Percentiles rank a stretch among this genome's conserved stretches.
Evolutionary conservation across 2,113 vertebrate genomes (phyloP).

Genomic region (Chinchilla lanigera): DNA sequence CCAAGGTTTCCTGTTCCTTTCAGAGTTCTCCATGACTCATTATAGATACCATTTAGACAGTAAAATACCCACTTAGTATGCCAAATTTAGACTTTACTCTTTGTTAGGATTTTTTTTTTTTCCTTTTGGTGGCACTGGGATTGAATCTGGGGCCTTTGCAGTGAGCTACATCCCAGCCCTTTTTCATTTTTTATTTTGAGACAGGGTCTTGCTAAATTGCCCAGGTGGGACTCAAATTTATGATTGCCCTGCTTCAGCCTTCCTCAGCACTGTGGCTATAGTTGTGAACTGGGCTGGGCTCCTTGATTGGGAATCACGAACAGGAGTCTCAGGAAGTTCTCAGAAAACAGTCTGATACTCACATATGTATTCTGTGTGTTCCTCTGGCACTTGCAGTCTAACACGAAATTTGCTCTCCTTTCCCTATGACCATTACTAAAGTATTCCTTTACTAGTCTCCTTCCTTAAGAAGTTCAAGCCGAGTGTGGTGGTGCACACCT

Average conservation of each 20-base stretch:
- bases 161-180: background rate
- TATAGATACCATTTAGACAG: background rate
- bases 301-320: slow-evolving; percentile 32
- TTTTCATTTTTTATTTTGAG: background rate
- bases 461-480: background rate
- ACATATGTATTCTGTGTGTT: background rate
- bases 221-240: background rate
- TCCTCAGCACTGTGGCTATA: background rate
- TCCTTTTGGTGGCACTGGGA: background rate
- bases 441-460: background rate
- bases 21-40: background rate
- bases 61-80: background rate
- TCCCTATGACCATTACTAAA: background rate
- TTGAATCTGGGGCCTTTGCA: background rate
- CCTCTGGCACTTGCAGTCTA: background rate
- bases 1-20: background rate
- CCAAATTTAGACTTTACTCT: background rate
- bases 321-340: background rate
- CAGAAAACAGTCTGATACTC: background rate
- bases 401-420: background rate
- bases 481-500: background rate
- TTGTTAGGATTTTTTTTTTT: too few species aligned
- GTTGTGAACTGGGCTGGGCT: background rate
- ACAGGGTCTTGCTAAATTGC: background rate
- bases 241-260: background rate